These are phyloP conservation scores for Oceanodroma tethys DNA, from an alignment of 2,113 vertebrate genomes.

Conservation along the genomic window DNA sequence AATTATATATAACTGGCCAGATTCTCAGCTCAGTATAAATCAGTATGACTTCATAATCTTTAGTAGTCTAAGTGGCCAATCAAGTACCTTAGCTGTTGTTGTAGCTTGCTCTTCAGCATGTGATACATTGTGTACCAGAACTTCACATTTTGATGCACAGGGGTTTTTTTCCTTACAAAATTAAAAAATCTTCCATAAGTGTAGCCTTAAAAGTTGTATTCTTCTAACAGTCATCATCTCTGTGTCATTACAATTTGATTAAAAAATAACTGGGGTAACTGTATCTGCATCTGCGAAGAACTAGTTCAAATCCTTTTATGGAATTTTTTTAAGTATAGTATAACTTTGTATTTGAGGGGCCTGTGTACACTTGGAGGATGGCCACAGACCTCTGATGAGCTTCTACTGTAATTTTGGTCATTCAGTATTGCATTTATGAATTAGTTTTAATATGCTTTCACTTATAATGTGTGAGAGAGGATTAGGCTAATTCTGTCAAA, in stretches of 20 bases:
- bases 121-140: not conserved
- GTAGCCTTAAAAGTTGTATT: not conserved
- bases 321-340: not conserved
- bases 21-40: not conserved
- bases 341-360: not conserved
- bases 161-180: not conserved
- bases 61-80: not conserved
- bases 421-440: not conserved
- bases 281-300: not conserved
- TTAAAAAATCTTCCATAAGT: rapidly evolving
- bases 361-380: not conserved
- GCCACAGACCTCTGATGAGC: not conserved
- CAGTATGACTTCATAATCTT: not conserved
- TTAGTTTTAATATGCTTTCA: not conserved
- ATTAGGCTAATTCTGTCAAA: not conserved
- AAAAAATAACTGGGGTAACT: not conserved
- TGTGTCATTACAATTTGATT: not conserved
- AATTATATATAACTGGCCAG: not conserved
- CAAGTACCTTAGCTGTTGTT: not conserved
- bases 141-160: not conserved
- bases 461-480: not conserved
- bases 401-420: not conserved
- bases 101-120: not conserved
- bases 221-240: not conserved
- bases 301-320: not conserved